Conservation (phyloP, 2,797 vertebrate genomes). For the Muscicapa striata region DNA sequence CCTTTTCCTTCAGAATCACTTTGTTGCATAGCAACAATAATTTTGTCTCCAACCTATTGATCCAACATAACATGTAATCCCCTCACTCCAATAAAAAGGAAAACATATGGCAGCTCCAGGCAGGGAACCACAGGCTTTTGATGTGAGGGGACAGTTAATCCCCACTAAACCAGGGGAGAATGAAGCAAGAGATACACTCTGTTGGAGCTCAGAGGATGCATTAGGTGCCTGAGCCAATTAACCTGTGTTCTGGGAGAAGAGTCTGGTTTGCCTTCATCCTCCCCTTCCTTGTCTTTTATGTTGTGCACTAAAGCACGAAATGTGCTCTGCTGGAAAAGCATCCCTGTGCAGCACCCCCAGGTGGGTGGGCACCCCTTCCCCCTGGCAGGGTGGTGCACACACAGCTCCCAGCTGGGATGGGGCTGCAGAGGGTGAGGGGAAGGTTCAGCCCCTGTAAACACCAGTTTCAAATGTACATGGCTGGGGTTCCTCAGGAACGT, state of each 20-base stretch:
- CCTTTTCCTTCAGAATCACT: not conserved
- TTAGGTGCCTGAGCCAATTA: not conserved
- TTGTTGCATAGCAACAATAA: not conserved
- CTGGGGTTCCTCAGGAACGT: not conserved
- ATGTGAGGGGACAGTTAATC: not conserved
- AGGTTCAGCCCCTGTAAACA: not conserved
- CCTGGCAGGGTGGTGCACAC: not conserved
- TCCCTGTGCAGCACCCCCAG: not conserved
- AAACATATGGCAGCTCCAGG: not conserved
- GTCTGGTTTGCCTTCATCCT: not conserved
- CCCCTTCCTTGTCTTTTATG: not conserved
- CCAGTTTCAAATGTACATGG: not conserved
- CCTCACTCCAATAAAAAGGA: not conserved
- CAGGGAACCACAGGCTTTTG: not conserved
- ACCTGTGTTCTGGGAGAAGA: not conserved
- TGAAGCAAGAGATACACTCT: not conserved
- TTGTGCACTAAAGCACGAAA: not conserved
- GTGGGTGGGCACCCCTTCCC: not conserved
- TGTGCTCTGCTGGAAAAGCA: not conserved
- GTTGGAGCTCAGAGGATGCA: not conserved
- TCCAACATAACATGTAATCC: not conserved
- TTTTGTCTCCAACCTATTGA: slow-evolving; percentile 2
- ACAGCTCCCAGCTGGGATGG: not conserved
- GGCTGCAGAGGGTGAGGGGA: not conserved
- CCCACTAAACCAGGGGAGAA: not conserved